Conservation (phyloP, 2,888 invertebrate genomes). For the Drosophila villosipedis region DNA sequence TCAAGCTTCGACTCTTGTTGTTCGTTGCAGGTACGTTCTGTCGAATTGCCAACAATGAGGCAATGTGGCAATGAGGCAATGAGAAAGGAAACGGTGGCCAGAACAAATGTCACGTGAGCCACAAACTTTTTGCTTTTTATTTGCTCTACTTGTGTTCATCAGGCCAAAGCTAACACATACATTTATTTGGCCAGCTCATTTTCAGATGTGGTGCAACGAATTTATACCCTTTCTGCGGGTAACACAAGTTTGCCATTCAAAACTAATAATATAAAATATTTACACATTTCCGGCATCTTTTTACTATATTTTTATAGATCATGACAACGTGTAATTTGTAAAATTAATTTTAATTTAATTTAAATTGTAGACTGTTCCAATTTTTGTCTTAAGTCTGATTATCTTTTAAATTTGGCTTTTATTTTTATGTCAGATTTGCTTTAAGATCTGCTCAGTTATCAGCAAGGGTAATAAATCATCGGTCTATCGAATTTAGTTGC, state of each 20-base stretch:
- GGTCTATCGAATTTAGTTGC: neutral
- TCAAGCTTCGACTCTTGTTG: conserved; percentile 11
- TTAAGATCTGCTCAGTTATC: neutral
- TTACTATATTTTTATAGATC: neutral
- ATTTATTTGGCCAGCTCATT: conserved; percentile 34
- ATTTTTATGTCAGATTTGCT: neutral
- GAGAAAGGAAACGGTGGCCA: conserved; percentile 55
- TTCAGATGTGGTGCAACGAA: neutral
- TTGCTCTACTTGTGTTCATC: conserved; percentile 32
- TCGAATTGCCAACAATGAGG: conserved; percentile 51
- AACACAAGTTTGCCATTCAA: fast-evolving
- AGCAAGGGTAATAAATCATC: conserved; percentile 9
- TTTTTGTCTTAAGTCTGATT: neutral
- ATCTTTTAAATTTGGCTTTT: neutral
- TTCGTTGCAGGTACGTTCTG: conserved; percentile 67
- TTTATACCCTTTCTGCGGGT: conserved; percentile 1
- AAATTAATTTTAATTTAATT: neutral
- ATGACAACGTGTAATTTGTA: neutral
- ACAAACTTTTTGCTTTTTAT: conserved; percentile 36
- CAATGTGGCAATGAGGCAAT: conserved; percentile 31
- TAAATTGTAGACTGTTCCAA: fast-evolving
- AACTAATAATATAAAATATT: neutral
- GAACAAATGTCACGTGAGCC: conserved; percentile 75
- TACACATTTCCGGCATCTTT: neutral
- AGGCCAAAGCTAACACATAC: conserved; percentile 33